Percentiles rank a stretch among this genome's conserved stretches.
Evolutionary conservation across 2,888 invertebrate genomes (phyloP).

Genomic region (Pyrocoelia pectoralis): DNA sequence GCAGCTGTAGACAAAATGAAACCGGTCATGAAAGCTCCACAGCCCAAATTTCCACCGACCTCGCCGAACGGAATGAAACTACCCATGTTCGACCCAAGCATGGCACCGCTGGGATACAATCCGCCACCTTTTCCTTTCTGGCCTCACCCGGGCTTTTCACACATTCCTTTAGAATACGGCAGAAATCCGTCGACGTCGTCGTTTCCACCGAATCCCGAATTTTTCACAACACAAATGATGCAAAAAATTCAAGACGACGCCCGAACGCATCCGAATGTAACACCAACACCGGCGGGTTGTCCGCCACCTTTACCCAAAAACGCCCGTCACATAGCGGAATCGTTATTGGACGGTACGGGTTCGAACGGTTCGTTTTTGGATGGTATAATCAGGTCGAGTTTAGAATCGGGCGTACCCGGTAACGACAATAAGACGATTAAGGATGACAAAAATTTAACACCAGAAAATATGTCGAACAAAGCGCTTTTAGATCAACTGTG

Average conservation of each 20-base stretch:
- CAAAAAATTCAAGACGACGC: constrained; percentile 79
- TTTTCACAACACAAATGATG: constrained; percentile 82
- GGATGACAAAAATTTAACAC: constrained; percentile 61
- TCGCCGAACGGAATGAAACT: constrained; percentile 78
- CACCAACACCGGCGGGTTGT: constrained; percentile 41
- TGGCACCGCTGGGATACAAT: constrained; percentile 68
- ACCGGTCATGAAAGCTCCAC: constrained; percentile 59
- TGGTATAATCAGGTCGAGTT: constrained; percentile 82
- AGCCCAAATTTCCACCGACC: constrained; percentile 62
- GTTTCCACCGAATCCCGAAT: constrained; percentile 62
- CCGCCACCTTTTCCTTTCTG: constrained; percentile 79
- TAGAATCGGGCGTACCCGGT: constrained; percentile 72
- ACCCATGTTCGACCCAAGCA: constrained; percentile 71
- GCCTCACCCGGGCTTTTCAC: constrained; percentile 70
- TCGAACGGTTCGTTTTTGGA: constrained; percentile 83
- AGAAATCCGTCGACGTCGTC: constrained; percentile 58
- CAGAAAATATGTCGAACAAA: constrained; percentile 67
- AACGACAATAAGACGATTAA: constrained; percentile 62
- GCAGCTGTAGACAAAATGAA: constrained; percentile 61
- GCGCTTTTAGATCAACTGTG: constrained; percentile 73
- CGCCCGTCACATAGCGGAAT: constrained; percentile 70
- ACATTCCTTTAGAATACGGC: constrained; percentile 63
- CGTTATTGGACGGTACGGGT: constrained; percentile 69
- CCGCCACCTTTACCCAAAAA: constrained; percentile 56
- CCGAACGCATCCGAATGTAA: constrained; percentile 53